phyloP scores from a whole-genome alignment of 2,888 invertebrate genomes.

The Exocentrus adspersus region DNA sequence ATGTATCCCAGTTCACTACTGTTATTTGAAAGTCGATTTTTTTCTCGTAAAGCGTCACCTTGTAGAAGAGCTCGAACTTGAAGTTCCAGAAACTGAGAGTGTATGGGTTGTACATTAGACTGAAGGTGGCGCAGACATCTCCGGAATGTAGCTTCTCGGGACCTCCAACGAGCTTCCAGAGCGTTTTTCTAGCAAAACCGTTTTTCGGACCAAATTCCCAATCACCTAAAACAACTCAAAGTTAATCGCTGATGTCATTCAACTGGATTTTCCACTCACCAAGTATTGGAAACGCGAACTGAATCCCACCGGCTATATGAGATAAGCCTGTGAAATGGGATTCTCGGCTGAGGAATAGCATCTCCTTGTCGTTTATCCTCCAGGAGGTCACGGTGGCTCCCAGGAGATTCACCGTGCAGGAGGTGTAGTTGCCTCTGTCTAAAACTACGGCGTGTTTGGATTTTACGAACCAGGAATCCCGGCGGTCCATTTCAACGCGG shows the following conservation, averaged over 20 bases:
- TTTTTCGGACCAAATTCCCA: constrained; percentile 32
- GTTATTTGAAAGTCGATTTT: constrained; percentile 17
- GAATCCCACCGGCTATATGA: constrained; percentile 37
- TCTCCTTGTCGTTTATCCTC: constrained; percentile 42
- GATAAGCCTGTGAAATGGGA: background rate
- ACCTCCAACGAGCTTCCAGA: constrained; percentile 37
- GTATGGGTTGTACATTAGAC: constrained; percentile 29
- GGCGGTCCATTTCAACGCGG: no score
- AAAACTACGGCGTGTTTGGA: background rate
- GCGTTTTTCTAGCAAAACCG: constrained; percentile 40
- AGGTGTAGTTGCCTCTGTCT: constrained; percentile 41
- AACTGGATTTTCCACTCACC: constrained; percentile 6
- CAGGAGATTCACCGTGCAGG: constrained; percentile 41
- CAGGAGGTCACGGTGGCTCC: constrained; percentile 45
- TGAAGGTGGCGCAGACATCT: constrained; percentile 36
- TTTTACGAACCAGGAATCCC: no score
- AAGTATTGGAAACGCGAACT: constrained; percentile 38
- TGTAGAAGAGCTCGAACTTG: constrained; percentile 38
- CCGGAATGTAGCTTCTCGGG: constrained; percentile 31
- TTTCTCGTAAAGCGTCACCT: constrained; percentile 18
- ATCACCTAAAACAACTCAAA: constrained; percentile 25
- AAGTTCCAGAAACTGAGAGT: constrained; percentile 41
- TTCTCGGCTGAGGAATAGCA: constrained; percentile 30
- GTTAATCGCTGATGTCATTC: no score
- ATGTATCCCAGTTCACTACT: constrained; percentile 27